A percentile compares a stretch with the other conserved stretches of the same genome.
phyloP scores from a whole-genome alignment of 2,113 vertebrate species.

The Cygnus atratus region DNA sequence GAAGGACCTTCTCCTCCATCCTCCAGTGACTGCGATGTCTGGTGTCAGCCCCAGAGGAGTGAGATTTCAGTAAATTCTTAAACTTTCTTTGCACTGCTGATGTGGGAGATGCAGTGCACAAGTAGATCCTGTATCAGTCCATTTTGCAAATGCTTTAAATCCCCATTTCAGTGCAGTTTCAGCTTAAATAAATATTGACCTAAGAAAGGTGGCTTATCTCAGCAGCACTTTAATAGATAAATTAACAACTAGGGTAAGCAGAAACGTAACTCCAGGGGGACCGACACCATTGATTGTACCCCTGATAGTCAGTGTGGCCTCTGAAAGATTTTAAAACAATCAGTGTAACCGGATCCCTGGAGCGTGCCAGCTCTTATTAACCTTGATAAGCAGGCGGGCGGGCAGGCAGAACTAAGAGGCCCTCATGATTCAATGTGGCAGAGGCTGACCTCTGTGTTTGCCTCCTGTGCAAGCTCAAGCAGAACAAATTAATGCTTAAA shows the following conservation, averaged over 20 bases:
- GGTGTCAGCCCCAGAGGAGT: neutral
- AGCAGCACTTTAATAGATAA: neutral
- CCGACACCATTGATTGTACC: neutral
- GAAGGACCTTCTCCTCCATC: neutral
- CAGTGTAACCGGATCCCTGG: neutral
- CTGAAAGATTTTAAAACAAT: neutral
- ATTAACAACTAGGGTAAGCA: neutral
- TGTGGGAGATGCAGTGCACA: neutral
- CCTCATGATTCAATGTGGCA: neutral
- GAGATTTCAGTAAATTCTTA: neutral
- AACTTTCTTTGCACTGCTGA: neutral
- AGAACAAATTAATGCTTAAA: slow-evolving; percentile 34
- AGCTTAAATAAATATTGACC: neutral
- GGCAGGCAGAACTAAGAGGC: slow-evolving; percentile 35
- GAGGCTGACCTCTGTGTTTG: slow-evolving; percentile 22
- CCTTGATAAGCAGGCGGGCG: slow-evolving; percentile 26
- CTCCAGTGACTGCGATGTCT: neutral
- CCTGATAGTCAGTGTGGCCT: neutral
- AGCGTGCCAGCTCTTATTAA: slow-evolving; percentile 48
- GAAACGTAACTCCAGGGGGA: neutral
- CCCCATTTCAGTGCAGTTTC: neutral
- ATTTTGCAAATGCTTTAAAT: neutral
- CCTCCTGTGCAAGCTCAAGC: slow-evolving; percentile 51
- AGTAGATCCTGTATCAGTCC: rapidly evolving
- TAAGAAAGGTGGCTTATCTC: neutral